Evolutionary conservation across 2,888 invertebrate species (phyloP), one percentile per base, ranked within the genome.

Genomic region (Papilio demoleus): DNA sequence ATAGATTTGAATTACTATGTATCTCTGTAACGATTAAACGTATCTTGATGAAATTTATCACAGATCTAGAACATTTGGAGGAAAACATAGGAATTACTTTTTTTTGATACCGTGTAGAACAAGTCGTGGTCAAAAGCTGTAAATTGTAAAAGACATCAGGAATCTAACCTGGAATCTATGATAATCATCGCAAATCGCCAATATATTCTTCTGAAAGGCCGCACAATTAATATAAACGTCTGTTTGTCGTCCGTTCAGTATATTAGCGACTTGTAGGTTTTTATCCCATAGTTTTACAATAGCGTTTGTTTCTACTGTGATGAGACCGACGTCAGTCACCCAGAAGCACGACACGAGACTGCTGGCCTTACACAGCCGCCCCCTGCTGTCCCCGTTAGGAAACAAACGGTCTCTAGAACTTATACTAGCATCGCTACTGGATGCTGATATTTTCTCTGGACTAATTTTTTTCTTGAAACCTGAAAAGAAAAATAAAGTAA

Each of bases 221-320:
- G 90, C 88, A 60, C 87, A 88, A 4, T 75, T 84, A 2, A 92
- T 77, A n/a, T 74, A 72, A 0, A 85, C 83, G 40, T 88, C 87
- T 0, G 77, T 72, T 63, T 88, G 88, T n/a, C 88, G 77, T 9
- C 86, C 85, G 19, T 86, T 82, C 53, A 93, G 71, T 42, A 93
- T 86, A 34, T 82, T 80, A 0, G 77, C 72, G 1, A 91, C 53
- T 53, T 87, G 84, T 53, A 89, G 67, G 4, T 82, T 77, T 8
- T 76, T 75, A 56, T 83, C 80, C 93, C 93, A 93, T 4, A 92
- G 77, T 67, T 92, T 92, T 2, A 92, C 84, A 0, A 84, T 85
- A 0, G 87, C 88, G 63, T 90, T 91, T 12, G 78, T 80, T 64
- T 91, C 90, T 0, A 93, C 83, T 0, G 90, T 90, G 3, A 93